Evolutionary conservation across 37 sponge, comb jelly and placozoan genomes (phyloP), one percentile per base, ranked within the genome.

Genomic region (Dysidea cf. avara): DNA sequence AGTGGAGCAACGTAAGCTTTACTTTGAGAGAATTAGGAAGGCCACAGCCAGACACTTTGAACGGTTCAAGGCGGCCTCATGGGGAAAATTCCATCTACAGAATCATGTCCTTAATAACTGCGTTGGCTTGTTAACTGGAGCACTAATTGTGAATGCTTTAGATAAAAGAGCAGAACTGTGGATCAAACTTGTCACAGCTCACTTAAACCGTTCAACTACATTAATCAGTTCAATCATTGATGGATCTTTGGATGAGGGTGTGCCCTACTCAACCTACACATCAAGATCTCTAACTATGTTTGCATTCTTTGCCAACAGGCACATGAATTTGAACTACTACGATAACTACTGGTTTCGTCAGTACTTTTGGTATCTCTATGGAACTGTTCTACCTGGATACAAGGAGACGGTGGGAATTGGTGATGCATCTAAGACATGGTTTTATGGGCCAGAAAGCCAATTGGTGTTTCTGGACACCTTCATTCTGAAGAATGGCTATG

Each of bases 401-500:
- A 32, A 30, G 31, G 65, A 73, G 22, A 73, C 49, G 0, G 30
- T 73, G 28, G 75, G 75, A 11, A 73, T 73, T 66, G 75, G 67
- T 22, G 75, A 73, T 25, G 64, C 75, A 7, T 25, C 25, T 30
- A 38, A 64, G 13, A 25, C 64, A 9, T 73, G 75, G 75, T 73
- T 73, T 33, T 73, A 65, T 20, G 75, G 75, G 31, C 62, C 64
- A 66, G 75, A 68, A 21, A 73, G 75, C 65, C 64, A 64, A 65
- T 65, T 73, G 30, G 68, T 65, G 62, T 73, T 73, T 39, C 62
- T 73, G 0, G 75, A 73, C 39, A 30, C 26, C 30, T 73, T 33
- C 28, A n/a, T 73, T 22, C 25, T 73, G 75, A 60, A 36, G 75
- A 73, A 66, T 36, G 75, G 75, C n/a, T 12, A 73, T 35, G 75